These are phyloP conservation scores for Chaetops frenatus DNA, from an alignment of 2,113 vertebrate species.

Conservation along the genomic window DNA sequence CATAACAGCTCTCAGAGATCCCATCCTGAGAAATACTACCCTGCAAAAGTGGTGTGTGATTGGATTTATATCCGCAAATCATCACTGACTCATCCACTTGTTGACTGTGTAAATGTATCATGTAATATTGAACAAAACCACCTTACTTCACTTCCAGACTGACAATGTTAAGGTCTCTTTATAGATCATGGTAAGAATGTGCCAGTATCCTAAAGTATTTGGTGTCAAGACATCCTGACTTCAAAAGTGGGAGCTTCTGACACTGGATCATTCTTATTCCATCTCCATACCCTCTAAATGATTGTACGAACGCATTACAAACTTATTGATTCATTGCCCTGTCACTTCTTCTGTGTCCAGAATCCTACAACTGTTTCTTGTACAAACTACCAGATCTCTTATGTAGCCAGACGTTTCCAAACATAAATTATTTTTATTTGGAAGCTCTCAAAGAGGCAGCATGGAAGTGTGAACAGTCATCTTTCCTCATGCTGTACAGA, in stretches of 20 bases:
- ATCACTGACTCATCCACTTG: neutral
- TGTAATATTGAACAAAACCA: neutral
- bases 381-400: neutral
- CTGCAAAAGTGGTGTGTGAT: neutral
- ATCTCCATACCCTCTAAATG: neutral
- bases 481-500: neutral
- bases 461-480: neutral
- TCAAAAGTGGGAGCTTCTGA: neutral
- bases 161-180: neutral
- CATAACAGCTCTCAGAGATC: neutral
- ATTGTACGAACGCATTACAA: neutral
- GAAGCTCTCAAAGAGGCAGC: neutral
- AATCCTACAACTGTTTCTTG: neutral
- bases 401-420: neutral
- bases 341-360: neutral
- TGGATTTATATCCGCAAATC: neutral
- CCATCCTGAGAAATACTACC: neutral
- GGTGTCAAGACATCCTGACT: constrained; percentile 15
- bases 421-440: constrained; percentile 17
- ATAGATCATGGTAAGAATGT: neutral
- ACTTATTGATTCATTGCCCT: neutral
- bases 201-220: neutral
- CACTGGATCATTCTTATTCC: neutral
- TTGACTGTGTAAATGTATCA: neutral
- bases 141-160: neutral